A percentile compares a stretch with the other conserved stretches of the same genome.
phyloP scores from a whole-genome alignment of 2,888 invertebrate genomes.

The Abrostola triplasia region DNA sequence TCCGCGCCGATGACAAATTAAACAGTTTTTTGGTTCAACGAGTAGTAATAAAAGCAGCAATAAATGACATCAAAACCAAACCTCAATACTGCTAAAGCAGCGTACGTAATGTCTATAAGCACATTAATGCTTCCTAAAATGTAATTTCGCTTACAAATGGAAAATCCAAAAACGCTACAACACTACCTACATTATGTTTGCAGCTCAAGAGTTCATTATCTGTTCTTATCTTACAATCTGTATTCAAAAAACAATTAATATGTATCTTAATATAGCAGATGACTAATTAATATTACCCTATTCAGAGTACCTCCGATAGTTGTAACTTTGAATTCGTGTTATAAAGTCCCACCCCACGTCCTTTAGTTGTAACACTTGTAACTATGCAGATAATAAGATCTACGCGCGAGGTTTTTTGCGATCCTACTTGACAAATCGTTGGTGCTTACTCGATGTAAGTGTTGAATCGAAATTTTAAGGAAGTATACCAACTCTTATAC shows the following conservation, averaged over 20 bases:
- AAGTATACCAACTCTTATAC: too few relatives aligned
- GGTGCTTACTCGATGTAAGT: background rate
- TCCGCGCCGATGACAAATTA: slow-evolving; percentile 50
- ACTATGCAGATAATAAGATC: slow-evolving; percentile 4
- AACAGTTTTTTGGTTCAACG: slow-evolving; percentile 36
- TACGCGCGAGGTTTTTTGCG: background rate
- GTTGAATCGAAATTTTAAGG: background rate
- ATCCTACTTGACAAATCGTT: background rate
- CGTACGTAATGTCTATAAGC: too few relatives aligned
- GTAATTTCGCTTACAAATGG: slow-evolving; percentile 1
- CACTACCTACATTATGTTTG: slow-evolving; percentile 1
- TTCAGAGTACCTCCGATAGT: slow-evolving; percentile 10
- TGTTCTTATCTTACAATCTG: slow-evolving; percentile 12
- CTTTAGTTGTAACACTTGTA: slow-evolving; percentile 7
- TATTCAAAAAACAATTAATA: slow-evolving; percentile 34
- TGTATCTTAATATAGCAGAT: slow-evolving; percentile 18
- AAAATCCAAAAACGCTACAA: background rate
- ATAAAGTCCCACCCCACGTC: slow-evolving; percentile 5
- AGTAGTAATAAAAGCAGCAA: slow-evolving; percentile 3
- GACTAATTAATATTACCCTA: slow-evolving; percentile 2
- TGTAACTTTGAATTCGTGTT: slow-evolving; percentile 17
- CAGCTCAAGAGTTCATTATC: background rate
- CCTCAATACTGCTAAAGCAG: too few relatives aligned
- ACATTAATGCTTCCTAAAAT: background rate
- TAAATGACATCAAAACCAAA: too few relatives aligned